Evolutionary conservation across 2,113 vertebrate species (phyloP), one percentile per base, ranked within the genome.

Genomic region (Edolisoma coerulescens): DNA sequence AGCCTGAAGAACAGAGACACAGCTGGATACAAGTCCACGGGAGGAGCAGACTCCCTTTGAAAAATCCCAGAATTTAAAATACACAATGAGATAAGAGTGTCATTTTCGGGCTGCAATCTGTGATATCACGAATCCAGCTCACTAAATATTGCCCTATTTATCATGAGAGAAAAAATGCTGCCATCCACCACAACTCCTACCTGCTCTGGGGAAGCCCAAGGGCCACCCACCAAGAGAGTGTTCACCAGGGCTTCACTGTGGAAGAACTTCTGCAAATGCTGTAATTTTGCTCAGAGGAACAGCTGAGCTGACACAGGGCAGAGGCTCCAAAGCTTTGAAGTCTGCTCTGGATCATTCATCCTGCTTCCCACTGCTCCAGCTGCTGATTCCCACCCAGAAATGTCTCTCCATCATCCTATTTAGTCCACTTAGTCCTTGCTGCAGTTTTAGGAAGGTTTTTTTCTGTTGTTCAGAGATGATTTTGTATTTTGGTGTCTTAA

Each of bases 41-140:
- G 33, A 70, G 49, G 33, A 68, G 26, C 33, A 42, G 16, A 19
- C 6, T 47, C 44, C 33, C 41, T 73, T 13, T 30, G 33, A 42
- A 17, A 80, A 86, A 45, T 11, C 45, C 26, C 79, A 92, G 15
- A 4, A 26, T 37, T 93, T 64, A 28, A 90, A 93, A 87, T 1
- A 41, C 0, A 54, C 71, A 37, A 2, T 1, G 54, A 54, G 23
- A 33, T 7, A 3, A 45, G 12, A 2, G 2, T 6, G 39, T 4
- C 30, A 10, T 35, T 84, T 54, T 6, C 76, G 67, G 73, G 68
- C 52, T 71, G 64, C 4, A 39, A 1, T 94, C 49, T 60, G 28
- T 16, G 35, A 7, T 44, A 19, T 2, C 32, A 13, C 1, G 4
- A 60, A 59, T 6, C 17, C 12, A 63, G 21, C 7, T 41, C 52